phyloP scores from a whole-genome alignment of 2,888 invertebrate species.

The Bombylius major region DNA sequence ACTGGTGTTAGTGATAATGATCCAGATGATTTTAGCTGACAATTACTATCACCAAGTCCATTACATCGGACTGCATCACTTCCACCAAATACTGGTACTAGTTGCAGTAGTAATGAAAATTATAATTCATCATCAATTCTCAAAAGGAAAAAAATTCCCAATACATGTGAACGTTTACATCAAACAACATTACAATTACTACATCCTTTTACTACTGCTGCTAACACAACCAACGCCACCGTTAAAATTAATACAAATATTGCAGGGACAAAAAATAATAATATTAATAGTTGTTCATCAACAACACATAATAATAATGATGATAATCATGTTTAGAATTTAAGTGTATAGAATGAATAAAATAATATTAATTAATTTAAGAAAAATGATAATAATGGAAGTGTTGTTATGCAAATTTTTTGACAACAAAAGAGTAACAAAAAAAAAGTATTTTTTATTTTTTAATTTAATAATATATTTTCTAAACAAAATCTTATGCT shows the following conservation, averaged over 20 bases:
- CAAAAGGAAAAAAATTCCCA: too few species aligned
- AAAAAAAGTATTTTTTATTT: too few species aligned
- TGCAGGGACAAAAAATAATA: background rate
- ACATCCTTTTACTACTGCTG: conserved; percentile 2
- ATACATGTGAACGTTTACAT: background rate
- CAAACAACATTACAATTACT: background rate
- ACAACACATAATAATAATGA: too few species aligned
- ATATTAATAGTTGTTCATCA: too few species aligned
- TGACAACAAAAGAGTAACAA: too few species aligned
- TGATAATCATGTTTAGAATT: too few species aligned
- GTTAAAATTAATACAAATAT: background rate
- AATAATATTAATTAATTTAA: too few species aligned
- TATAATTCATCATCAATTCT: background rate
- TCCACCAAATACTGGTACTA: conserved; percentile 15
- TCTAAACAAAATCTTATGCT: too few species aligned
- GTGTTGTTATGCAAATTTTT: too few species aligned
- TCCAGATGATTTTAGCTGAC: conserved; percentile 28
- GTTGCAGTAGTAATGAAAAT: conserved; percentile 3
- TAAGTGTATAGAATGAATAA: too few species aligned
- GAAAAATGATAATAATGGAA: too few species aligned
- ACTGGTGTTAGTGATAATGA: conserved; percentile 28
- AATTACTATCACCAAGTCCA: conserved; percentile 24
- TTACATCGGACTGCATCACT: conserved; percentile 25
- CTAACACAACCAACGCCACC: background rate
- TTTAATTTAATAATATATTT: too few species aligned